phyloP scores from a whole-genome alignment of 2,797 vertebrate genomes.

The Malacoctenus gilli region DNA sequence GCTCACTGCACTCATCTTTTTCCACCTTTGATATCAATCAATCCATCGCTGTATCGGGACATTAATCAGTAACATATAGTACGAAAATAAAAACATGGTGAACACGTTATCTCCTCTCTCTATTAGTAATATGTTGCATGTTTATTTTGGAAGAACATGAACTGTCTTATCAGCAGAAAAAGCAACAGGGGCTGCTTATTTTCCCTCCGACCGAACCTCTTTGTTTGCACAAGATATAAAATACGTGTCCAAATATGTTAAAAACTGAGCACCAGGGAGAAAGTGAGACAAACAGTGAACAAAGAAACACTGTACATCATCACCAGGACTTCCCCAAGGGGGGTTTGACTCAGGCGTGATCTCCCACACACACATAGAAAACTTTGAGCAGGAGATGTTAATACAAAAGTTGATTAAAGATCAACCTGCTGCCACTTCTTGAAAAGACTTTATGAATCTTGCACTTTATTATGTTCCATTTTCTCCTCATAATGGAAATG shows the following conservation, averaged over 20 bases:
- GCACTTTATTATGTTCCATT: too few species aligned
- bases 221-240: slow-evolving; percentile 59
- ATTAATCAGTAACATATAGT: not conserved
- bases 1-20: slow-evolving; percentile 38
- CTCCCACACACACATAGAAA: slow-evolving; percentile 8
- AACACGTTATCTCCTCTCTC: slow-evolving; percentile 24
- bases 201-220: slow-evolving; percentile 38
- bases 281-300: slow-evolving; percentile 38
- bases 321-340: slow-evolving; percentile 16
- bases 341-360: slow-evolving; percentile 13
- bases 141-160: slow-evolving; percentile 56
- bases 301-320: slow-evolving; percentile 49
- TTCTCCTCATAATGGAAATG: too few species aligned
- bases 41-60: slow-evolving; percentile 8
- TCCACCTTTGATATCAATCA: slow-evolving; percentile 28
- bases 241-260: slow-evolving; percentile 58
- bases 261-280: slow-evolving; percentile 31
- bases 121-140: slow-evolving; percentile 36
- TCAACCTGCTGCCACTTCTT: too few species aligned
- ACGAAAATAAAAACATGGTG: slow-evolving; percentile 4
- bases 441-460: too few species aligned
- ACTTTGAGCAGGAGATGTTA: not conserved
- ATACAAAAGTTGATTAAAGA: not conserved
- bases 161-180: slow-evolving; percentile 52
- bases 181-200: slow-evolving; percentile 44